Conservation (phyloP, 2,888 invertebrate genomes). For the Acrobasis suavella region DNA sequence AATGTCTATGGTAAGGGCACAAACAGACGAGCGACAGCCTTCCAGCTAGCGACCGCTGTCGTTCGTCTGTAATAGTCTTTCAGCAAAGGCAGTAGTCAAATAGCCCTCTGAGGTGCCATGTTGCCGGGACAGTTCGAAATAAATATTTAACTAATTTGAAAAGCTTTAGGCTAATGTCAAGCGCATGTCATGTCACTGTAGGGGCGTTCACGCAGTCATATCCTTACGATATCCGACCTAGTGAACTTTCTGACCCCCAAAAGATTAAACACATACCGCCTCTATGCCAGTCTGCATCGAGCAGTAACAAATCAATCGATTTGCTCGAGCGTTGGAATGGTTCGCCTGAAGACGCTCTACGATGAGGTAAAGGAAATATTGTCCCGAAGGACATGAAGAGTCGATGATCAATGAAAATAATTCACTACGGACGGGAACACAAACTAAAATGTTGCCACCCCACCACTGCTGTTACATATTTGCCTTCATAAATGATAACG, state of each 20-base stretch:
- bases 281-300: conserved; percentile 34
- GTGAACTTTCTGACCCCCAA: not conserved
- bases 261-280: not conserved
- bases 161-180: conserved; percentile 1
- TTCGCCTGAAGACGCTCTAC: conserved; percentile 33
- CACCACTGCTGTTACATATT: conserved; percentile 24
- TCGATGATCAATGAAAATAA: conserved; percentile 52
- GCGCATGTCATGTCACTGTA: not conserved
- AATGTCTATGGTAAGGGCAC: not conserved
- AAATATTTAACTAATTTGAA: not conserved
- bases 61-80: too few species aligned
- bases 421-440: conserved; percentile 79
- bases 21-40: too few species aligned
- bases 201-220: not conserved
- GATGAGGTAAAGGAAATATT: conserved; percentile 44
- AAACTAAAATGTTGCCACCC: conserved; percentile 56
- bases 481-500: conserved; percentile 1
- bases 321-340: conserved; percentile 71
- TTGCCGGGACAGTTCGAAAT: not conserved
- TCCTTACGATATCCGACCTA: not conserved
- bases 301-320: conserved; percentile 53
- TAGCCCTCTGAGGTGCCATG: too few species aligned
- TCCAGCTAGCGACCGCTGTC: too few species aligned
- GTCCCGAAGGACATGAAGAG: conserved; percentile 16
- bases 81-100: not conserved